phyloP scores from a whole-genome alignment of 2,888 invertebrate species.

The Cryptus viduatorius region DNA sequence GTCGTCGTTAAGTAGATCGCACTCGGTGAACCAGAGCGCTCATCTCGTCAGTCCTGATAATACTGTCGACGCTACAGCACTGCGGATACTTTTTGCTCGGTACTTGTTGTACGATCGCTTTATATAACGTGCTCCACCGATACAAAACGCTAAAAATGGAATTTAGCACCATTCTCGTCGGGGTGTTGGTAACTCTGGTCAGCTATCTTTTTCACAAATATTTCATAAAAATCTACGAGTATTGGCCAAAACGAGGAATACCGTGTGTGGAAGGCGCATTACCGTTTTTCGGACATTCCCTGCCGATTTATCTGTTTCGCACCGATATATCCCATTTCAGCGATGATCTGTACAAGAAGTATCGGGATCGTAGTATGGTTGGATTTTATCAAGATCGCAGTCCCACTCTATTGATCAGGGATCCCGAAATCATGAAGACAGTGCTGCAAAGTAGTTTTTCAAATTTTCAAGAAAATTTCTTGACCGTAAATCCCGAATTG shows the following conservation, averaged over 20 bases:
- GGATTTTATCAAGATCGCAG: slow-evolving; percentile 70
- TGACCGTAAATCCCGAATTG: slow-evolving; percentile 51
- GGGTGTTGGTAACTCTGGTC: slow-evolving; percentile 16
- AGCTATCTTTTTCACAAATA: slow-evolving; percentile 57
- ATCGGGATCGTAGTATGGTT: slow-evolving; percentile 73
- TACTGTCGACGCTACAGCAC: too few relatives aligned
- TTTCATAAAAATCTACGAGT: slow-evolving; percentile 43
- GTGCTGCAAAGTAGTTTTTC: slow-evolving; percentile 75
- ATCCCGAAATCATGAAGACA: slow-evolving; percentile 76
- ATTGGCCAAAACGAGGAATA: slow-evolving; percentile 71
- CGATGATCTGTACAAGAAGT: slow-evolving; percentile 65
- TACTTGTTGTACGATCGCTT: not conserved
- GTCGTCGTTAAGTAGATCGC: not conserved
- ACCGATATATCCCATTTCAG: slow-evolving; percentile 43
- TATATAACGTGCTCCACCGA: not conserved
- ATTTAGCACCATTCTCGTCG: slow-evolving; percentile 1
- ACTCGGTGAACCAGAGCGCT: too few relatives aligned
- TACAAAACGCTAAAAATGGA: not conserved
- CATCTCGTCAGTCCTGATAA: too few relatives aligned
- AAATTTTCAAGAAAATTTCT: slow-evolving; percentile 73
- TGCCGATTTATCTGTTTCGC: slow-evolving; percentile 48
- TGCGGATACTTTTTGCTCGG: too few relatives aligned
- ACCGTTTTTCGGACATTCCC: slow-evolving; percentile 72
- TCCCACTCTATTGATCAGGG: slow-evolving; percentile 74
- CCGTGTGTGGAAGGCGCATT: slow-evolving; percentile 54